Base-by-base conservation (phyloP, 2,888 invertebrate genomes). In the Stratiomys singularior region DNA sequence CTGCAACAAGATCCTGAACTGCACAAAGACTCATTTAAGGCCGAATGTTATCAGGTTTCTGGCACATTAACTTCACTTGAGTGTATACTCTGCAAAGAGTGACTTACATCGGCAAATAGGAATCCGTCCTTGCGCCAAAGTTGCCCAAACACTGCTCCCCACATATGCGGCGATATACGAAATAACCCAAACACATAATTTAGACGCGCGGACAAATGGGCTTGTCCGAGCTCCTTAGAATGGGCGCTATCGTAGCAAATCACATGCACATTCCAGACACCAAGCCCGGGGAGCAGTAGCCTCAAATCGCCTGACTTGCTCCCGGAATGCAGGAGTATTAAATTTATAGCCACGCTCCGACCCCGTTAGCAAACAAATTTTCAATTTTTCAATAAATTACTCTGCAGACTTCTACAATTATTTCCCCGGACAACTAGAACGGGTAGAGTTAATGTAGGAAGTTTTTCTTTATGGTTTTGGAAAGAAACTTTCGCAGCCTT, bases 381-480 rank as follows among this genome's bases (percentile, higher is more conserved):
- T n/a, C 30, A 1, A n/a, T 18, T 30, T 64, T 64, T 18, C 64
- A 27, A 64, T 64, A 64, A 64, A 64, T 64, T 64, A 30, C 28
- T 30, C 13, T 64, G 64, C 28, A 30, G 30, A 18, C 15, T 25
- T 9, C 30, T 0, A n/a, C 28, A 60, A 25, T 18, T 37, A 37
- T 37, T 37, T 60, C 18, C 13, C 60, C 21, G 52, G 52, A 52
- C 52, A 18, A 52, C 18, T 2, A 37, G 37, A 37, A 37, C 37
- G 37, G 37, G 3, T 37, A 9, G 9, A 37, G 37, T 37, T 37
- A 37, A 37, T 37, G 37, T 5, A 37, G 37, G 5, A 37, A 37
- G n/a, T n/a, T n/a, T n/a, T n/a, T n/a, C n/a, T n/a, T n/a, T n/a
- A n/a, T n/a, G n/a, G n/a, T n/a, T n/a, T n/a, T n/a, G n/a, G n/a